These are phyloP conservation scores for Felis chaus DNA, from an alignment of 2,113 vertebrate genomes.

Conservation along the genomic window DNA sequence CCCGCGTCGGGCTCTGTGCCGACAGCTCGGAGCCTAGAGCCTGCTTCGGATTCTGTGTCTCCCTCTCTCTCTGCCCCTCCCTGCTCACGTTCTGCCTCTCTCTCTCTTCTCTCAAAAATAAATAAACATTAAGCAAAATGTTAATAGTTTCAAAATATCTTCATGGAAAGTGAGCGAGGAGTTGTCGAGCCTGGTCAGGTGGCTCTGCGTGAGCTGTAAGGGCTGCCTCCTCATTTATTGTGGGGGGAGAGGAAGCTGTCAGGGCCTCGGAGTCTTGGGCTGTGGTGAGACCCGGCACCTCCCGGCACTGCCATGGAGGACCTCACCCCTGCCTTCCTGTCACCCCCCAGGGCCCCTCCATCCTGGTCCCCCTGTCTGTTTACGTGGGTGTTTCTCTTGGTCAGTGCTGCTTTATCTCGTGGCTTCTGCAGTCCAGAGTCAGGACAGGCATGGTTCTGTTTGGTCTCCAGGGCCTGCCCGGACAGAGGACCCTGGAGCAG, in stretches of 20 bases:
- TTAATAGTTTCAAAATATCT: not conserved
- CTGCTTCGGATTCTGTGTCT: too few species aligned
- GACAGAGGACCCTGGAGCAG: too few species aligned
- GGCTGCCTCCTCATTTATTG: not conserved
- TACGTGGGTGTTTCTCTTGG: rapidly evolving
- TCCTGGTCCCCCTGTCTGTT: not conserved
- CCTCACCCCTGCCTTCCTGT: not conserved
- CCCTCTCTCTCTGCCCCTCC: too few species aligned
- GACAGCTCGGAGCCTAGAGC: too few species aligned
- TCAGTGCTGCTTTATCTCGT: not conserved
- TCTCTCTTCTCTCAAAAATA: too few species aligned
- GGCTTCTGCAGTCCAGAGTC: not conserved
- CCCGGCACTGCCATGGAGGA: not conserved
- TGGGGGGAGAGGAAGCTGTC: not conserved
- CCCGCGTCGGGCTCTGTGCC: too few species aligned
- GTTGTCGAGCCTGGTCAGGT: not conserved
- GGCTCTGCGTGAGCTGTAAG: not conserved
- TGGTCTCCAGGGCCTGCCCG: not conserved
- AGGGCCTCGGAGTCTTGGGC: too few species aligned
- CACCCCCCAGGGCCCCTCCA: not conserved
- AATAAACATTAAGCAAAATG: too few species aligned
- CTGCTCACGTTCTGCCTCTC: too few species aligned
- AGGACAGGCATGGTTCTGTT: not conserved
- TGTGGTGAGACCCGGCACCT: rapidly evolving
- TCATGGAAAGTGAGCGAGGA: not conserved